Conservation (phyloP, 2,888 invertebrate genomes). For the Andricus quercusramuli region DNA sequence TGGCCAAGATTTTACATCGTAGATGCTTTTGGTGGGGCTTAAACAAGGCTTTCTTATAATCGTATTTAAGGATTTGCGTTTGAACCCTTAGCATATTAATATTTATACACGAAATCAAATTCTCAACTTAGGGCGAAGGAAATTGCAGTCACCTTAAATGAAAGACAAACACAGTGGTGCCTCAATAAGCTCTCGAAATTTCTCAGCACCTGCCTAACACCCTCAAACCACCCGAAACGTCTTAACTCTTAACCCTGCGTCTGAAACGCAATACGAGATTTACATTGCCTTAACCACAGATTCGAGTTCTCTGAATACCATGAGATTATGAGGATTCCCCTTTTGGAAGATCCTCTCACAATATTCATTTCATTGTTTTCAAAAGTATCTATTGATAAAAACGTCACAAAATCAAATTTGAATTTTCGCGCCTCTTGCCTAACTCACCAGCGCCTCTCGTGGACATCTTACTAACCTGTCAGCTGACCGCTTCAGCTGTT, state of each 20-base stretch:
- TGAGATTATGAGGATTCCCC: conserved; percentile 38
- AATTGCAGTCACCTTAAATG: conserved; percentile 58
- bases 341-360: too few relatives aligned
- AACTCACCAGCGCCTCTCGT: too few relatives aligned
- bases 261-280: conserved; percentile 50
- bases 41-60: neutral
- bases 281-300: conserved; percentile 58
- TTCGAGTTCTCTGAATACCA: conserved; percentile 56
- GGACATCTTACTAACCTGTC: too few relatives aligned
- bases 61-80: neutral
- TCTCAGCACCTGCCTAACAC: conserved; percentile 57
- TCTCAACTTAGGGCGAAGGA: conserved; percentile 55
- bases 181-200: conserved; percentile 59
- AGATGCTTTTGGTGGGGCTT: too few relatives aligned
- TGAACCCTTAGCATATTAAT: conserved; percentile 48
- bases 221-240: conserved; percentile 27
- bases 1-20: too few relatives aligned
- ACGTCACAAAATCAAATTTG: too few relatives aligned
- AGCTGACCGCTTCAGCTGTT: too few relatives aligned
- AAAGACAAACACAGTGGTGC: conserved; percentile 57
- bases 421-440: too few relatives aligned
- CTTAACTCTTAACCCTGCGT: conserved; percentile 52
- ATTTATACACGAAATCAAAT: conserved; percentile 60
- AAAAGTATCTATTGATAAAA: too few relatives aligned
- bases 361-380: too few relatives aligned